Base-by-base conservation (phyloP, 2,113 vertebrate species). In the Asarcornis scutulata region DNA sequence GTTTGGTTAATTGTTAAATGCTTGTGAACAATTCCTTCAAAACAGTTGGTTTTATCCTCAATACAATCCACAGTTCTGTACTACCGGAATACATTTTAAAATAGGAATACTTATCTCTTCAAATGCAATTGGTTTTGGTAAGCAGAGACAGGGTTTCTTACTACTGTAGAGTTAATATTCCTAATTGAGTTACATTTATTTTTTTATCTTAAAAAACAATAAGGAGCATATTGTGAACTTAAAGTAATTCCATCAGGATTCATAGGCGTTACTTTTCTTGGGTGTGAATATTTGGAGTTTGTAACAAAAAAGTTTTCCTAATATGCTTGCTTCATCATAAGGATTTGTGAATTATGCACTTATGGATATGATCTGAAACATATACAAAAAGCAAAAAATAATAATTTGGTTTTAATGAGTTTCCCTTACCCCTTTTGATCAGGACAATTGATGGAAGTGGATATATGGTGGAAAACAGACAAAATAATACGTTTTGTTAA, bases 1-100 rank as follows among this genome's bases (percentile, higher is more conserved):
- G 18, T 93, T 86, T 80, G 25, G 55, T 86, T 93, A 93, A 83
- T 83, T 89, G 36, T 69, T 91, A 89, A 90, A 66, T 84, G 22
- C 50, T 88, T 75, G 77, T 84, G 71, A 84, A 56, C 62, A 79
- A 38, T 88, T 91, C 40, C 38, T 82, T 75, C 25, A 75, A 81
- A 94, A 69, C 23, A 50, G 69, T 48, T 83, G 15, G 6, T 3
- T 83, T 93, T 77, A 36, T 89, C 82, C 48, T 83, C n/a, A 56
- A 31, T 55, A 23, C 58, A 50, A 63, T 71, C 89, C 9, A 63
- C 64, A 92, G 46, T 83, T 72, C 27, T 22, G 3, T 76, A 68
- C 55, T 58, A 25, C 62, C 20, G 56, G 42, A 55, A 58, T 6
- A 8, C 26, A 23, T 71, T 81, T 62, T 25, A 87, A 76, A 92